A percentile compares a stretch with the other conserved stretches of the same genome.
Conservation (phyloP, 2,888 invertebrate species). For the Drosophila aldrichi region DNA sequence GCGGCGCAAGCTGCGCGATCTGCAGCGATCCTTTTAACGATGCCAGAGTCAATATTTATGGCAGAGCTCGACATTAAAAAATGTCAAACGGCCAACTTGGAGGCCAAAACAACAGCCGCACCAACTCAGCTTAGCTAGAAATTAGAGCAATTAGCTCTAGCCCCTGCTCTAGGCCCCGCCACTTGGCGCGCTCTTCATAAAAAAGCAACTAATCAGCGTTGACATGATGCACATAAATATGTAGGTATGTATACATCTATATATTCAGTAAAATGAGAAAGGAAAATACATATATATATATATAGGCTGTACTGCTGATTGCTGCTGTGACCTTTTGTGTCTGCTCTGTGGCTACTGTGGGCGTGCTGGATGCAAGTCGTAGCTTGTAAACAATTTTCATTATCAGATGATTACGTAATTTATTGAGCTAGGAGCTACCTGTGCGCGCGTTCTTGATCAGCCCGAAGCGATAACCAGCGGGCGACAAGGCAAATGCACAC, state of each 20-base stretch:
- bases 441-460: slow-evolving; percentile 57
- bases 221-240: slow-evolving; percentile 41
- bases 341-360: slow-evolving; percentile 61
- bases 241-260: not conserved
- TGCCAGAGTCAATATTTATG: slow-evolving; percentile 65
- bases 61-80: slow-evolving; percentile 42
- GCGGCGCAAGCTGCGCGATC: slow-evolving; percentile 67
- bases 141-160: slow-evolving; percentile 75
- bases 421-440: slow-evolving; percentile 63
- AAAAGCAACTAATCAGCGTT: slow-evolving; percentile 63
- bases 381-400: slow-evolving; percentile 78
- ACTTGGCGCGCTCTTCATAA: slow-evolving; percentile 46
- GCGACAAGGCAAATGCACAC: slow-evolving; percentile 28
- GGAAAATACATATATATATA: slow-evolving; percentile 1
- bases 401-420: slow-evolving; percentile 78
- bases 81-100: slow-evolving; percentile 37
- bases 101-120: slow-evolving; percentile 12
- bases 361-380: slow-evolving; percentile 60
- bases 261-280: slow-evolving; percentile 16
- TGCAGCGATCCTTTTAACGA: slow-evolving; percentile 50
- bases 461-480: slow-evolving; percentile 40
- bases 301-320: slow-evolving; percentile 30
- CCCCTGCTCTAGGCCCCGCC: slow-evolving; percentile 8
- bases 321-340: slow-evolving; percentile 54
- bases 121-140: slow-evolving; percentile 63